phyloP scores from a whole-genome alignment of 2,797 vertebrate species.

The Picus viridis region DNA sequence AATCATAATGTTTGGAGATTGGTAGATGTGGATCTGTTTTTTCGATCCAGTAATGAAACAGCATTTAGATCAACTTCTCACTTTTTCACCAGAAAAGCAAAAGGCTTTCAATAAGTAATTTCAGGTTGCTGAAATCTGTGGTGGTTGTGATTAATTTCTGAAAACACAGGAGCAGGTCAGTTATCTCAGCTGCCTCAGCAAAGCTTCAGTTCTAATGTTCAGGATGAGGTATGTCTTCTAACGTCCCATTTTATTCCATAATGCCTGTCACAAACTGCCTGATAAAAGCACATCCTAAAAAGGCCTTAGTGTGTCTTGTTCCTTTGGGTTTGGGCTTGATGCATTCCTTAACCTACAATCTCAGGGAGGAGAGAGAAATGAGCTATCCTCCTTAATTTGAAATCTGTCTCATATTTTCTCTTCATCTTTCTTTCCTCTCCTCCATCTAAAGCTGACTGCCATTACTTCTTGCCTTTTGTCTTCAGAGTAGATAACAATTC shows the following conservation, averaged over 20 bases:
- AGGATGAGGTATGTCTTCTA: neutral
- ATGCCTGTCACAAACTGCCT: neutral
- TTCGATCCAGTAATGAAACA: neutral
- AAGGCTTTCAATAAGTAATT: neutral
- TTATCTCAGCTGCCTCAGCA: neutral
- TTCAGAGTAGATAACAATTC: neutral
- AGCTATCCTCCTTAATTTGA: neutral
- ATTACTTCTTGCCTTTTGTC: neutral
- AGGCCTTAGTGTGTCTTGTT: neutral
- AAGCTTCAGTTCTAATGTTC: neutral
- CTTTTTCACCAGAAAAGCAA: neutral
- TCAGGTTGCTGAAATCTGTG: neutral
- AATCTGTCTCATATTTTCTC: neutral
- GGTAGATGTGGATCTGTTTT: neutral
- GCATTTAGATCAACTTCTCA: neutral
- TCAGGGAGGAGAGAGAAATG: neutral
- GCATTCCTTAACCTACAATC: neutral
- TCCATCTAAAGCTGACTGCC: neutral
- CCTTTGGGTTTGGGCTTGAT: neutral
- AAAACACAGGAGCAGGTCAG: neutral
- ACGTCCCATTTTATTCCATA: neutral
- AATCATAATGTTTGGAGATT: neutral
- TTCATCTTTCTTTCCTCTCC: neutral
- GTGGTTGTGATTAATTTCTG: neutral
- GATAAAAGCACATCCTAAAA: neutral